Evolutionary conservation across 1,140 invertebrate genomes (phyloP).

Genomic region (Neuroterus valhalla): DNA sequence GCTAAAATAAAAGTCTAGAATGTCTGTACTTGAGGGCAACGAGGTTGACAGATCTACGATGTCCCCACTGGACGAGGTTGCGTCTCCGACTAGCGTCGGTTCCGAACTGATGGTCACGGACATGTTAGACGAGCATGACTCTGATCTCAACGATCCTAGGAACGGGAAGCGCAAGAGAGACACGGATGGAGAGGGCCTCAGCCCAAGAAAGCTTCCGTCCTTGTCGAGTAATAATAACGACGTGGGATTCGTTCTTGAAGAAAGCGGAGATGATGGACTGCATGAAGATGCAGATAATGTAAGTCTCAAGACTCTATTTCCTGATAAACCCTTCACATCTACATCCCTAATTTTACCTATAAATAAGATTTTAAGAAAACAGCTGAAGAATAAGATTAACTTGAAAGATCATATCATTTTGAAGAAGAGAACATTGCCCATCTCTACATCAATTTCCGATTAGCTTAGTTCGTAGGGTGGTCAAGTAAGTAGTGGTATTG

Average conservation of each 20-base stretch:
- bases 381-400: too few relatives aligned
- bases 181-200: slow-evolving; percentile 70
- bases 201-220: slow-evolving; percentile 72
- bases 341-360: neutral
- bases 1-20: slow-evolving; percentile 41
- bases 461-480: too few relatives aligned
- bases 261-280: slow-evolving; percentile 70
- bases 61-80: slow-evolving; percentile 71
- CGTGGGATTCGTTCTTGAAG: slow-evolving; percentile 77
- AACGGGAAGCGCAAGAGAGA: slow-evolving; percentile 65
- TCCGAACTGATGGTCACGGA: slow-evolving; percentile 70
- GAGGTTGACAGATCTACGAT: slow-evolving; percentile 63
- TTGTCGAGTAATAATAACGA: slow-evolving; percentile 76
- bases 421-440: too few relatives aligned
- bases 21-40: slow-evolving; percentile 65
- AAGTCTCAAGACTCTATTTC: slow-evolving; percentile 57
- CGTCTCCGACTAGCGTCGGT: slow-evolving; percentile 67
- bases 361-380: neutral
- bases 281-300: slow-evolving; percentile 75
- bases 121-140: slow-evolving; percentile 69
- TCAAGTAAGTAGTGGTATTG: too few relatives aligned
- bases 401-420: too few relatives aligned
- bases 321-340: neutral
- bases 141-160: slow-evolving; percentile 33
- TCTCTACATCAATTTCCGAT: too few relatives aligned